A percentile compares a stretch with the other conserved stretches of the same genome.
These are phyloP conservation scores for Accipiter virgatus DNA, from an alignment of 2,113 vertebrate species.

Conservation along the genomic window DNA sequence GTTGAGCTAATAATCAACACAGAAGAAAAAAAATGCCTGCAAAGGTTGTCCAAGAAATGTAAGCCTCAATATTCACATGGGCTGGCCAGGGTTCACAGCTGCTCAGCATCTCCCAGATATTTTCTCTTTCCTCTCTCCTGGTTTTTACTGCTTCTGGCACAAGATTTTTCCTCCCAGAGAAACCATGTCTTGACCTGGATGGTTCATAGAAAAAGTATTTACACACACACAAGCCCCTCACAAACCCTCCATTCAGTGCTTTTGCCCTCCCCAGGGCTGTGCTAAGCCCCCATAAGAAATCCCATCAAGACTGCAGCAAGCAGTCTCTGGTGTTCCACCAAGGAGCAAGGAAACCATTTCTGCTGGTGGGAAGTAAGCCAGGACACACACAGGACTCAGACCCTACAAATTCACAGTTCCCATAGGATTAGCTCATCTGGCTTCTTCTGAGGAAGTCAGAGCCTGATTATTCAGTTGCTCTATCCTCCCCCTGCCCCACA, in stretches of 20 bases:
- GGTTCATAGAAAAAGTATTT: background rate
- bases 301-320: background rate
- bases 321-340: background rate
- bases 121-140: accelerated
- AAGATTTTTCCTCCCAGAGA: background rate
- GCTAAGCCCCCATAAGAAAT: background rate
- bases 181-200: background rate
- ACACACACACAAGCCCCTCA: accelerated
- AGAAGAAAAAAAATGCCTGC: background rate
- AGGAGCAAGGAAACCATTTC: background rate
- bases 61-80: background rate
- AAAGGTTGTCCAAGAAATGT: background rate
- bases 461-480: background rate
- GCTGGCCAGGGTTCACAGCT: background rate
- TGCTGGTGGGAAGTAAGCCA: background rate
- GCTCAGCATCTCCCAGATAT: background rate
- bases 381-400: background rate
- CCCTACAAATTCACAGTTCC: background rate
- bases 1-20: accelerated
- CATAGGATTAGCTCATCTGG: background rate
- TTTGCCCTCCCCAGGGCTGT: background rate
- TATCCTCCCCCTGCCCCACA: no score
- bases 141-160: background rate
- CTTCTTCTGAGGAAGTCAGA: background rate
- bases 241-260: accelerated